Conservation (phyloP, 2,888 invertebrate species). For the Trichogramma dendrolimi region DNA sequence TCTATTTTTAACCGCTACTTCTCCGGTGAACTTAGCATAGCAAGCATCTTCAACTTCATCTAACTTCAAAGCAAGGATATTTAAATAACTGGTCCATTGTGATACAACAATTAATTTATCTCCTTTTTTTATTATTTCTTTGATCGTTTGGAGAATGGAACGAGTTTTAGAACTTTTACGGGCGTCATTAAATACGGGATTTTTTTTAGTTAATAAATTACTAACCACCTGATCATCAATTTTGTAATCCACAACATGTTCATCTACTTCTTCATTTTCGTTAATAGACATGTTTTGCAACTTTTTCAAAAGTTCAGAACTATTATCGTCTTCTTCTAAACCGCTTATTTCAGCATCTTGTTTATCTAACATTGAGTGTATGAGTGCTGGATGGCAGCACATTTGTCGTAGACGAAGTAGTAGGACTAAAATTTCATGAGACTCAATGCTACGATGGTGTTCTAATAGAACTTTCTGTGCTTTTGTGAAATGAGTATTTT, state of each 20-base stretch:
- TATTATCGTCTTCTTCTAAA: conserved; percentile 35
- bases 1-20: conserved; percentile 68
- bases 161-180: conserved; percentile 66
- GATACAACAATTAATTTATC: conserved; percentile 85
- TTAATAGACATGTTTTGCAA: conserved; percentile 34
- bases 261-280: conserved; percentile 27
- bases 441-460: conserved; percentile 51
- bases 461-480: conserved; percentile 42
- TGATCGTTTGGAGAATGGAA: conserved; percentile 59
- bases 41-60: conserved; percentile 58
- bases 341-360: conserved; percentile 50
- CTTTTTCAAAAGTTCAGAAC: conserved; percentile 30
- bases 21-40: conserved; percentile 63
- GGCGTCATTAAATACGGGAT: conserved; percentile 66
- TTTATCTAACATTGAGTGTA: conserved; percentile 60
- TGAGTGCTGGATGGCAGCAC: conserved; percentile 83
- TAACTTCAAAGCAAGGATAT: conserved; percentile 68
- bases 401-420: conserved; percentile 81
- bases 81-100: conserved; percentile 84
- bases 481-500: conserved; percentile 44
- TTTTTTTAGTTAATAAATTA: conserved; percentile 62
- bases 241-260: conserved; percentile 14
- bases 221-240: conserved; percentile 47
- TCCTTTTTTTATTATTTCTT: conserved; percentile 50
- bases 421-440: conserved; percentile 71